These are phyloP conservation scores for Drosophila kambysellisi DNA, from an alignment of 2,888 invertebrate species.

Conservation along the genomic window DNA sequence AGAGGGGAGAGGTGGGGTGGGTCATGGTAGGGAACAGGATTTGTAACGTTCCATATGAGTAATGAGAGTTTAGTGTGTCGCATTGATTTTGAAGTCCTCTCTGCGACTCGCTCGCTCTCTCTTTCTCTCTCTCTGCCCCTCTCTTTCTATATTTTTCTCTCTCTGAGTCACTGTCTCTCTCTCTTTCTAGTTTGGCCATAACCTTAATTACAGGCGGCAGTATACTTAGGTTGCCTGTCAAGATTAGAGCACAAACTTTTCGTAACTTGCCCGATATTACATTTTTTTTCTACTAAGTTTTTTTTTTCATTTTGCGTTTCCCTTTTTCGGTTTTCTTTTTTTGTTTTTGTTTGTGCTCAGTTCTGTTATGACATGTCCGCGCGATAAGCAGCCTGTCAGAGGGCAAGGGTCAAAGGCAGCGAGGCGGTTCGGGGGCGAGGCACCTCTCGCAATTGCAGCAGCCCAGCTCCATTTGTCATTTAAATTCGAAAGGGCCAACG, in stretches of 20 bases:
- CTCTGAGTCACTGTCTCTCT: background rate
- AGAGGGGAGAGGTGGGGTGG: background rate
- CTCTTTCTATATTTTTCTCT: background rate
- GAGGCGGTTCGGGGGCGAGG: background rate
- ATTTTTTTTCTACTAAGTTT: conserved; percentile 7
- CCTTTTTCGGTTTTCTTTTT: background rate
- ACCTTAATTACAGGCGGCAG: conserved; percentile 63
- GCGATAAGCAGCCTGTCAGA: conserved; percentile 74
- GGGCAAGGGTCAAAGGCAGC: conserved; percentile 69
- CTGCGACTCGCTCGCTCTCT: background rate
- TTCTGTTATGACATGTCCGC: conserved; percentile 72
- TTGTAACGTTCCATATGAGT: conserved; percentile 66
- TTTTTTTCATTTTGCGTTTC: conserved; percentile 11
- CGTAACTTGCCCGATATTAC: conserved; percentile 43
- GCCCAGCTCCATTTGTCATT: conserved; percentile 73
- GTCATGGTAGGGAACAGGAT: background rate
- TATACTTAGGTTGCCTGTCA: conserved; percentile 59
- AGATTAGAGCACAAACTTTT: conserved; percentile 62
- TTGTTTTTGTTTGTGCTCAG: conserved; percentile 20
- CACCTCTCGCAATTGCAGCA: conserved; percentile 34
- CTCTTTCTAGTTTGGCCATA: conserved; percentile 4
- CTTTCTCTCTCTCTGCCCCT: background rate
- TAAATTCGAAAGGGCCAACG: conserved; percentile 67
- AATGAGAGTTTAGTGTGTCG: conserved; percentile 71
- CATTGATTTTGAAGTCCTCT: conserved; percentile 71